Evolutionary conservation across 1,140 invertebrate genomes (phyloP).

Genomic region (Bactericera cockerelli): DNA sequence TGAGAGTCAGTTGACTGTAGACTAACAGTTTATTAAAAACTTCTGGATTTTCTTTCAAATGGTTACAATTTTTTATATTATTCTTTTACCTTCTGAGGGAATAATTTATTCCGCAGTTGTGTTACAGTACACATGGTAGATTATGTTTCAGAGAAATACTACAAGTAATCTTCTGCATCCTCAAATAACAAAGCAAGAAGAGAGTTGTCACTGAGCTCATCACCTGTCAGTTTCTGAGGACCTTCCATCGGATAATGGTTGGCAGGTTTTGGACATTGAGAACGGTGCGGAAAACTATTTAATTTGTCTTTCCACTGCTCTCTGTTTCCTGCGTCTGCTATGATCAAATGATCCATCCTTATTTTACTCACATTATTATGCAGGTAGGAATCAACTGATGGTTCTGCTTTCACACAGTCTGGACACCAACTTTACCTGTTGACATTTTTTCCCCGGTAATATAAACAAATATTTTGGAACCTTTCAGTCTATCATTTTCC

Average conservation of each 20-base stretch:
- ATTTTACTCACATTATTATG: not conserved
- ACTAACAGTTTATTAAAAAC: too few relatives aligned
- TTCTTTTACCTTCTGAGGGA: too few relatives aligned
- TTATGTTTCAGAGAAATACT: too few relatives aligned
- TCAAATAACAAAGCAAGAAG: not conserved
- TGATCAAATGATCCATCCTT: not conserved
- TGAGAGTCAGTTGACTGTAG: too few relatives aligned
- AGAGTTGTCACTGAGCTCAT: not conserved
- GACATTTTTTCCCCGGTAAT: not conserved
- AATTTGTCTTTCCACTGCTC: not conserved
- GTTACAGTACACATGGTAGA: too few relatives aligned
- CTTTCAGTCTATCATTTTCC: not conserved
- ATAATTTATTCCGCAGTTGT: too few relatives aligned
- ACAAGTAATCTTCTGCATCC: conserved; percentile 2
- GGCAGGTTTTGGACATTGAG: not conserved
- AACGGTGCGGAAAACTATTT: not conserved
- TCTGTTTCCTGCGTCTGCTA: not conserved
- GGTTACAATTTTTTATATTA: too few relatives aligned
- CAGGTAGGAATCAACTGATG: not conserved
- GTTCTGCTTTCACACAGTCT: not conserved
- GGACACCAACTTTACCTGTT: conserved; percentile 3
- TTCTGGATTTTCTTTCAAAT: too few relatives aligned
- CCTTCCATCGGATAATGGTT: not conserved
- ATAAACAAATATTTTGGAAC: conserved; percentile 1
- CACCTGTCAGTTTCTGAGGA: not conserved